Conservation (phyloP, 1,140 invertebrate species). For the Vollenhovia emeryi region DNA sequence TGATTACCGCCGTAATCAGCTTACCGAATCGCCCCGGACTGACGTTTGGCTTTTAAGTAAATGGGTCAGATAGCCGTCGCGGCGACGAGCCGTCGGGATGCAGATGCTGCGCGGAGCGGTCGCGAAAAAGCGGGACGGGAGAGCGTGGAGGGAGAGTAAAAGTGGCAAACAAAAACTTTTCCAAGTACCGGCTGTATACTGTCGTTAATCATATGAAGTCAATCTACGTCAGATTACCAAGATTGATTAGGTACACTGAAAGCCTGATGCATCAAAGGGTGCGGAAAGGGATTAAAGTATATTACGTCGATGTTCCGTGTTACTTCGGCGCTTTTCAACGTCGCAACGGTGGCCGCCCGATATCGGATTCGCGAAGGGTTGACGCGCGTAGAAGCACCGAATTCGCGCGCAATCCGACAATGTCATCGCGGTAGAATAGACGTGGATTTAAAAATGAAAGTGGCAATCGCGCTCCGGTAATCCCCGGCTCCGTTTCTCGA, state of each 20-base stretch:
- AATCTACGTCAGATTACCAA: slow-evolving; percentile 56
- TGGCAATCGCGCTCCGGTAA: not conserved
- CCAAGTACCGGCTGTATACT: not conserved
- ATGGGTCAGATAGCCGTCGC: slow-evolving; percentile 49
- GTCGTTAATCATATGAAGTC: slow-evolving; percentile 54
- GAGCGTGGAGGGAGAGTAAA: not conserved
- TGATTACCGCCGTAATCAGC: slow-evolving; percentile 12
- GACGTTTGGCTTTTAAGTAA: slow-evolving; percentile 5
- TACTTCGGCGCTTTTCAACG: slow-evolving; percentile 2
- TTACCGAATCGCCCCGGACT: not conserved
- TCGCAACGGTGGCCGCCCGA: not conserved
- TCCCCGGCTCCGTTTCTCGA: not conserved
- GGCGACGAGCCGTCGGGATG: slow-evolving; percentile 44
- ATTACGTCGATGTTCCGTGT: slow-evolving; percentile 10
- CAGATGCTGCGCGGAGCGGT: slow-evolving; percentile 8
- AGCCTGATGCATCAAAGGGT: slow-evolving; percentile 40
- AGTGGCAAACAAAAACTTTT: slow-evolving; percentile 43
- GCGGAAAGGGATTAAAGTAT: slow-evolving; percentile 20
- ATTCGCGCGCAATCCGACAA: too few relatives aligned
- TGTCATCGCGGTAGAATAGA: not conserved
- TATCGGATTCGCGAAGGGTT: not conserved
- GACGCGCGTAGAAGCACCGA: not conserved
- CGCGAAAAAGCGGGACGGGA: not conserved
- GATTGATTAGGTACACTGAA: slow-evolving; percentile 50
- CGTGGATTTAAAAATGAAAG: not conserved